These are phyloP conservation scores for Sminthopsis crassicaudata DNA, from an alignment of 2,113 vertebrate genomes.

Conservation along the genomic window DNA sequence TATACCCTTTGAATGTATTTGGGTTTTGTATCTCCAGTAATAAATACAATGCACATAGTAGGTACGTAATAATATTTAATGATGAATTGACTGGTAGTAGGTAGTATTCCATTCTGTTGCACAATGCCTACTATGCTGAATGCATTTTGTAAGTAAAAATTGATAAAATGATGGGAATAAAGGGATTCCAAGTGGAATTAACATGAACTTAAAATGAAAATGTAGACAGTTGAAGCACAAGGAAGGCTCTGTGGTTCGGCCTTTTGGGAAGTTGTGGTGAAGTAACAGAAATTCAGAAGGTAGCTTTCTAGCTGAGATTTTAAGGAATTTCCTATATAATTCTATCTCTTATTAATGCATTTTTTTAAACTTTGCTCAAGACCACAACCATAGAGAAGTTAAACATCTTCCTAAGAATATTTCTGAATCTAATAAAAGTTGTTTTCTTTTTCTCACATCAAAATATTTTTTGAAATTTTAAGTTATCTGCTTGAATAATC, in stretches of 20 bases:
- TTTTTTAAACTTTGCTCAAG: background rate
- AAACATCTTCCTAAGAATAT: conserved; percentile 34
- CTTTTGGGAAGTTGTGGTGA: background rate
- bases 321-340: background rate
- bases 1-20: background rate
- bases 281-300: background rate
- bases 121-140: background rate
- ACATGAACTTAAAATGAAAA: background rate
- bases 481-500: background rate
- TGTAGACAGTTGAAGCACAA: background rate
- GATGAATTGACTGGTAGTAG: background rate
- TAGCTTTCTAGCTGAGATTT: conserved; percentile 26
- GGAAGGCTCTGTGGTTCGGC: background rate
- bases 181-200: background rate
- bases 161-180: background rate
- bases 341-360: background rate
- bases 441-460: conserved; percentile 8
- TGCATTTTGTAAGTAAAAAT: background rate
- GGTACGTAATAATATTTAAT: background rate
- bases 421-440: conserved; percentile 12
- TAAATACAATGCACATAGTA: background rate
- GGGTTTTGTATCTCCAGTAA: background rate
- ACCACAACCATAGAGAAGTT: background rate
- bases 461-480: conserved; percentile 10
- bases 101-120: background rate